Conservation (phyloP, 2,888 invertebrate species). For the Fissipunctia ypsillon region DNA sequence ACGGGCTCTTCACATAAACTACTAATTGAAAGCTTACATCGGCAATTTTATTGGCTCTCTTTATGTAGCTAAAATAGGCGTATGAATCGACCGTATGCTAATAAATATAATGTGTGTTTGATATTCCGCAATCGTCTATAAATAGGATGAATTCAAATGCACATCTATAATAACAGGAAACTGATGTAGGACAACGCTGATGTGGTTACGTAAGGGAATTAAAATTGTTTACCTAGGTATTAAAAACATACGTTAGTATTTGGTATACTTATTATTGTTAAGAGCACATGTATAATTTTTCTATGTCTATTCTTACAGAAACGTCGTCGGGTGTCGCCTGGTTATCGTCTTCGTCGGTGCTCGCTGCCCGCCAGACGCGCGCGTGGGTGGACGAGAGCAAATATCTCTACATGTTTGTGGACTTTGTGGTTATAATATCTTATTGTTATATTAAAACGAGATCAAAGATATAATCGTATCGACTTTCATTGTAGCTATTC, state of each 20-base stretch:
- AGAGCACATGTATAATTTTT: constrained; percentile 31
- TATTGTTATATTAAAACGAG: constrained; percentile 54
- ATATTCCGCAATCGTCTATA: constrained; percentile 53
- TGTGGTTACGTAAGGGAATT: constrained; percentile 39
- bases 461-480: constrained; percentile 42
- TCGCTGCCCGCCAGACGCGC: constrained; percentile 20
- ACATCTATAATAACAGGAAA: constrained; percentile 56
- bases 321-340: constrained; percentile 34
- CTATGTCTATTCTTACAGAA: constrained; percentile 45
- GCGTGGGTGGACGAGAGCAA: constrained; percentile 61
- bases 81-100: constrained; percentile 12
- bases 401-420: constrained; percentile 53
- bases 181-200: constrained; percentile 56
- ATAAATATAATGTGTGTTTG: constrained; percentile 32
- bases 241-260: constrained; percentile 13
- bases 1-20: not conserved
- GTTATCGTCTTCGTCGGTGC: constrained; percentile 36
- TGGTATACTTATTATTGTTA: constrained; percentile 15
- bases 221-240: constrained; percentile 14
- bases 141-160: constrained; percentile 57
- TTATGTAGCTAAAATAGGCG: constrained; percentile 13
- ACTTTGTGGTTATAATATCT: constrained; percentile 48
- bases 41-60: constrained; percentile 1
- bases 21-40: constrained; percentile 5
- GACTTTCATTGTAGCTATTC: constrained; percentile 34